These are phyloP conservation scores for Xenopus laevis DNA, from an alignment of 2,113 vertebrate genomes.

Conservation along the genomic window DNA sequence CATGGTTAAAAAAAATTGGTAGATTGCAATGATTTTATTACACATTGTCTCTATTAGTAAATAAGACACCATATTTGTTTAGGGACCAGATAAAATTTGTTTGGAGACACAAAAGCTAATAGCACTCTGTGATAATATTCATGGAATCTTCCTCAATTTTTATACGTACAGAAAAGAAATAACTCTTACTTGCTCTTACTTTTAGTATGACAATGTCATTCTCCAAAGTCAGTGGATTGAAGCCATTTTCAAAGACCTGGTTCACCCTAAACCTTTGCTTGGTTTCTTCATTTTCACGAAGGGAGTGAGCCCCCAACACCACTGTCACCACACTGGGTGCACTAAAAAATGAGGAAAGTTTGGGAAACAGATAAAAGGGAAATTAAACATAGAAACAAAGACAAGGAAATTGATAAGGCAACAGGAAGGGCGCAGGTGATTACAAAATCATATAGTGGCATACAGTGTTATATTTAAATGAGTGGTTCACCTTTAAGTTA, in stretches of 20 bases:
- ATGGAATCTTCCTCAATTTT: no score
- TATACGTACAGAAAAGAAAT: no score
- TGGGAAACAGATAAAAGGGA: not conserved
- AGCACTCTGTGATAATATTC: no score
- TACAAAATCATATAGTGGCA: no score
- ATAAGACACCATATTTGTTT: no score
- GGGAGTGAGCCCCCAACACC: conserved; percentile 50
- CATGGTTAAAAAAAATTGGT: no score
- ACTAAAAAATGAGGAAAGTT: not conserved
- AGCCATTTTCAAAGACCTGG: conserved; percentile 48
- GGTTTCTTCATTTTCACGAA: not conserved
- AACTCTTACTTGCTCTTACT: conserved; percentile 52
- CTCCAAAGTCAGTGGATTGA: not conserved
- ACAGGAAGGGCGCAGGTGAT: not conserved
- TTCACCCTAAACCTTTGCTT: not conserved
- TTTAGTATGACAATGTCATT: conserved; percentile 54
- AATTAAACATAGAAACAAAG: not conserved
- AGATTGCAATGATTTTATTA: no score
- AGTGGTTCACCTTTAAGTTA: no score
- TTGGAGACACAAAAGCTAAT: no score
- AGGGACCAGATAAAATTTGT: no score
- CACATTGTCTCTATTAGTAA: no score
- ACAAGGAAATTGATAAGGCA: not conserved
- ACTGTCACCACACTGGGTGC: conserved; percentile 26
- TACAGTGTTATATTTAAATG: no score